Base-by-base conservation (phyloP, 2,113 vertebrate genomes). In the Oxyura jamaicensis region DNA sequence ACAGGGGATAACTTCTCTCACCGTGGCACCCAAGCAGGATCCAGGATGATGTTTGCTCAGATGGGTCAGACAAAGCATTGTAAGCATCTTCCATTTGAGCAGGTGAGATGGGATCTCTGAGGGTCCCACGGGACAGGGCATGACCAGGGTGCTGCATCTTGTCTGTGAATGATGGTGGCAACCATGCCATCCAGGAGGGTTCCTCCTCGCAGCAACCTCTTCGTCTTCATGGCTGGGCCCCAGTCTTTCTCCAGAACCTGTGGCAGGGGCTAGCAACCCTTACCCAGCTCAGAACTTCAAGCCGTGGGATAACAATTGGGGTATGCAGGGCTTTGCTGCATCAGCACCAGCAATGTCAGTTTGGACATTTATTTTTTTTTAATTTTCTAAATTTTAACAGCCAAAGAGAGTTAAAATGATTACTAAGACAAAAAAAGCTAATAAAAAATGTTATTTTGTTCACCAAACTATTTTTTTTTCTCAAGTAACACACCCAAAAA, bases 91-190 rank as follows among this genome's bases (percentile, higher is more conserved):
- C 73, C 7, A 0, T 58, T 52, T 0, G 3, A 14, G 41, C 48
- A 52, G 46, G 28, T 41, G 26, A 58, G 55, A 42, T 20, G 23
- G n/a, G n/a, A 39, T 44, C 10, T 69, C 73, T 28, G 60, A 28
- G 69, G 29, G n/a, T 60, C 19, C 22, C 2, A 0, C 11, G 21
- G 15, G 17, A 6, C 35, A 52, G 28, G 10, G 33, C 11, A 72
- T 72, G 25, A 56, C 26, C 19, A 79, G 53, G 31, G 31, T 5
- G 4, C 11, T 7, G 6, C 29, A 33, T 63, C 28, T 53, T 75
- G 42, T 15, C 36, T 42, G 48, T 39, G 33, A 73, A 83, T 0
- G 7, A 48, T 44, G 35, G 59, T n/a, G 41, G 13, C 21, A 68
- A 39, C 0, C 2, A 31, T 28, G 20, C 6, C 44, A 67, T 55